These are phyloP conservation scores for Limnephilus rhombicus DNA, from an alignment of 2,888 invertebrate species.

Conservation along the genomic window DNA sequence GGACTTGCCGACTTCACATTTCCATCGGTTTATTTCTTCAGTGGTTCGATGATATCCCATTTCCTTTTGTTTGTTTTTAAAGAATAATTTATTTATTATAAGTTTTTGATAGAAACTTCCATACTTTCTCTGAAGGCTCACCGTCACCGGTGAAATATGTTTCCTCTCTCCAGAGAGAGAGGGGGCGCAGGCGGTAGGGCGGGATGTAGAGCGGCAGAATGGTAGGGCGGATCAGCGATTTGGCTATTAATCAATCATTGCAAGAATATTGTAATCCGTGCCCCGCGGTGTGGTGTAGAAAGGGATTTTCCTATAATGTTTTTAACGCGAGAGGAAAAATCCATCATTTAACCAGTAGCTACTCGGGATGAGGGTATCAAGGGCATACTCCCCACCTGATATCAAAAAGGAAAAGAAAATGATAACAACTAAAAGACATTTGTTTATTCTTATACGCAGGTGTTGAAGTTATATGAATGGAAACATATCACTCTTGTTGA, in stretches of 20 bases:
- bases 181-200: constrained; percentile 10
- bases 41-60: background rate
- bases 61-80: background rate
- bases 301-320: background rate
- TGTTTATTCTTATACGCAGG: background rate
- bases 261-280: constrained; percentile 32
- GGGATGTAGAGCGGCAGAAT: background rate
- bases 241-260: constrained; percentile 31
- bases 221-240: constrained; percentile 10
- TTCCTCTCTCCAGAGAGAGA: constrained; percentile 6
- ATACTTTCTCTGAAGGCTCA: background rate
- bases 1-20: background rate
- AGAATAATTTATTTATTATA: constrained; percentile 1
- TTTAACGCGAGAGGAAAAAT: background rate
- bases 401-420: background rate
- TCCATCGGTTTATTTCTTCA: background rate
- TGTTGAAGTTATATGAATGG: background rate
- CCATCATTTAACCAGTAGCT: background rate
- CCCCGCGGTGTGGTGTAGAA: constrained; percentile 11
- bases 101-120: background rate
- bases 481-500: background rate
- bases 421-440: background rate
- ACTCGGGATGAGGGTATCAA: background rate
- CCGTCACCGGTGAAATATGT: constrained; percentile 38
- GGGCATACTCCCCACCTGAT: background rate